A percentile compares a stretch with the other conserved stretches of the same genome.
Evolutionary conservation across 2,113 vertebrate genomes (phyloP).

Genomic region (Genyomyrus donnyi): DNA sequence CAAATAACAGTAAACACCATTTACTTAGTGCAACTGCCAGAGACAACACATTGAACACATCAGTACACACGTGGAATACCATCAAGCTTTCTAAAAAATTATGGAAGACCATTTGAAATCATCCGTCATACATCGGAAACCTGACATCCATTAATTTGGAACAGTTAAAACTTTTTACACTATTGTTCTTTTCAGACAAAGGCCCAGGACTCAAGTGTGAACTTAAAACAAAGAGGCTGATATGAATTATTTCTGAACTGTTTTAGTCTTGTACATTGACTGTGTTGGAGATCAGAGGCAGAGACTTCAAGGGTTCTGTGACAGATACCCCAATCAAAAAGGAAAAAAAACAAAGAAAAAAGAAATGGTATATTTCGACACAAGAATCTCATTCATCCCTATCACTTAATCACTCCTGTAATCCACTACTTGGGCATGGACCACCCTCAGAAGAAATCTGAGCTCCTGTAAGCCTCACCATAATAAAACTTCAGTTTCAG

Average conservation of each 20-base stretch:
- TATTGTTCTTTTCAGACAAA: too few relatives aligned
- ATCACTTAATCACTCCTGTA: background rate
- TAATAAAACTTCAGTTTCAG: background rate
- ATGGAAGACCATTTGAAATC: too few relatives aligned
- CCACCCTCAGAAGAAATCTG: background rate
- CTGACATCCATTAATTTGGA: too few relatives aligned
- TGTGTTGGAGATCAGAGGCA: background rate
- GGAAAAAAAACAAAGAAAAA: background rate
- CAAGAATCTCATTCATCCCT: constrained; percentile 9
- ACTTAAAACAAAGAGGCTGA: too few relatives aligned
- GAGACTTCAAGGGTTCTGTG: background rate
- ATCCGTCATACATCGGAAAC: too few relatives aligned
- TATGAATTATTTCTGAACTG: too few relatives aligned
- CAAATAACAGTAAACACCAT: too few relatives aligned
- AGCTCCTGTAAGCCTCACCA: background rate
- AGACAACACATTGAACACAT: background rate
- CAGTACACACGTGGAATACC: background rate
- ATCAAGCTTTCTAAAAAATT: too few relatives aligned
- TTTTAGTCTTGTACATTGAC: background rate
- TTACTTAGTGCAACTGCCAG: background rate
- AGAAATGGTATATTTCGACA: background rate
- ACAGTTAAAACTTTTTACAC: too few relatives aligned
- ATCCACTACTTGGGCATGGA: background rate
- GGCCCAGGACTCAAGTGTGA: too few relatives aligned
- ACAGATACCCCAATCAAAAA: background rate